Conservation (phyloP, 35 echinoderm and acorn worm species). For the Anneissia japonica region DNA sequence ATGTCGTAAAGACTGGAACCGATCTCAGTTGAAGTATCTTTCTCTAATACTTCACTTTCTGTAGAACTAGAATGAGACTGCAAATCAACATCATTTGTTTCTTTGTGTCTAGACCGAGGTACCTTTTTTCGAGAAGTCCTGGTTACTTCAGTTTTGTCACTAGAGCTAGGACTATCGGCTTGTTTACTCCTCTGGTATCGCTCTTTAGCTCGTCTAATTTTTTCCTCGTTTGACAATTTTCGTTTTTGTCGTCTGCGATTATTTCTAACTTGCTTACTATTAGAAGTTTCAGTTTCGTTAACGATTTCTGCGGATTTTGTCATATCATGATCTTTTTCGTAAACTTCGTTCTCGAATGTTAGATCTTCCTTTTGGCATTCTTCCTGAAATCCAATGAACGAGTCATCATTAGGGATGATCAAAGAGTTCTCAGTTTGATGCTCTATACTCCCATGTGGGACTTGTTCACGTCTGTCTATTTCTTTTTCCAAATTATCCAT, state of each 20-base stretch:
- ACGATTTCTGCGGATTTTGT: background rate
- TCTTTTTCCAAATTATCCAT: background rate
- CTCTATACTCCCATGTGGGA: background rate
- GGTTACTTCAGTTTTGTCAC: background rate
- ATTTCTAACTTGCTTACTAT: background rate
- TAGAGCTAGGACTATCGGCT: background rate
- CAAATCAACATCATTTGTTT: background rate
- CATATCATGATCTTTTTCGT: background rate
- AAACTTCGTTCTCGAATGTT: background rate
- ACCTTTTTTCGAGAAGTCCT: background rate
- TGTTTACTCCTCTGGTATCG: background rate
- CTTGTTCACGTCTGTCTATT: background rate
- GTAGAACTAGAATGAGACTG: background rate
- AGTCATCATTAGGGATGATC: background rate
- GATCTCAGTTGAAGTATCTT: background rate
- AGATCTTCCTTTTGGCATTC: background rate
- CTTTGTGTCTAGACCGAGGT: background rate
- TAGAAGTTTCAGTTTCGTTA: background rate
- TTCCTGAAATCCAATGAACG: background rate
- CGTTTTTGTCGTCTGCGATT: background rate
- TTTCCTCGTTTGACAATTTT: background rate
- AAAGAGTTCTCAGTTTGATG: background rate
- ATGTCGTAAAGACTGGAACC: background rate
- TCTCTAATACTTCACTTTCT: background rate
- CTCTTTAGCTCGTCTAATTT: background rate